Conservation (phyloP, 1,140 invertebrate genomes). For the Drosophila arizonae region DNA sequence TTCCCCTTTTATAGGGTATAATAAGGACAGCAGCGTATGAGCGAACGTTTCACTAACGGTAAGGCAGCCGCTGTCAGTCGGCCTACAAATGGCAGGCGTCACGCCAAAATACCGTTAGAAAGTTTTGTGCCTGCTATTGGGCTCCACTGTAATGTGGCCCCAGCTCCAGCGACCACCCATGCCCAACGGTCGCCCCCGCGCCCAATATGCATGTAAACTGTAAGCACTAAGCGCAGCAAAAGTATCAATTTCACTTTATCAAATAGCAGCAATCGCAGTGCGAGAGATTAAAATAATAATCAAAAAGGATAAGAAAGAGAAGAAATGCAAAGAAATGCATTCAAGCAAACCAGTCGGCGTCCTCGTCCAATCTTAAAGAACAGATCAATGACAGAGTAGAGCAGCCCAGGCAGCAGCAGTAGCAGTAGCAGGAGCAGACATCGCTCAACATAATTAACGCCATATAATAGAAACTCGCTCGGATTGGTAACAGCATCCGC, state of each 20-base stretch:
- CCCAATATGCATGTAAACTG: not conserved
- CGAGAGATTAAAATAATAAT: slow-evolving; percentile 63
- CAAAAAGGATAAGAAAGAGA: slow-evolving; percentile 48
- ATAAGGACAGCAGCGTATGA: slow-evolving; percentile 38
- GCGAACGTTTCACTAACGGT: slow-evolving; percentile 27
- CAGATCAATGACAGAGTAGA: slow-evolving; percentile 45
- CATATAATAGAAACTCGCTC: slow-evolving; percentile 52
- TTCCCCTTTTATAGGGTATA: not conserved
- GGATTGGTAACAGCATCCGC: slow-evolving; percentile 33
- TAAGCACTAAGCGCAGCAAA: slow-evolving; percentile 34
- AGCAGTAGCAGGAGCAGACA: slow-evolving; percentile 20
- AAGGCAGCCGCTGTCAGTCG: slow-evolving; percentile 24
- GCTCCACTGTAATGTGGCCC: slow-evolving; percentile 27
- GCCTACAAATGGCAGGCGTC: slow-evolving; percentile 69
- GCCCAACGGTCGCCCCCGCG: slow-evolving; percentile 33
- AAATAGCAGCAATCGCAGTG: slow-evolving; percentile 61
- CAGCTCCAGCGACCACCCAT: slow-evolving; percentile 31
- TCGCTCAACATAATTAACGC: slow-evolving; percentile 70
- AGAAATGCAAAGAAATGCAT: slow-evolving; percentile 48
- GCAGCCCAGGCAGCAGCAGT: not conserved
- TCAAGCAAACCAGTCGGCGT: slow-evolving; percentile 45
- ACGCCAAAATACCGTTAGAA: slow-evolving; percentile 77
- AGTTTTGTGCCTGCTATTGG: slow-evolving; percentile 36
- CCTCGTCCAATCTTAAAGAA: slow-evolving; percentile 60
- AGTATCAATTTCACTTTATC: slow-evolving; percentile 75